Base-by-base conservation (phyloP, 1,140 invertebrate species). In the Dendrolimus kikuchii region DNA sequence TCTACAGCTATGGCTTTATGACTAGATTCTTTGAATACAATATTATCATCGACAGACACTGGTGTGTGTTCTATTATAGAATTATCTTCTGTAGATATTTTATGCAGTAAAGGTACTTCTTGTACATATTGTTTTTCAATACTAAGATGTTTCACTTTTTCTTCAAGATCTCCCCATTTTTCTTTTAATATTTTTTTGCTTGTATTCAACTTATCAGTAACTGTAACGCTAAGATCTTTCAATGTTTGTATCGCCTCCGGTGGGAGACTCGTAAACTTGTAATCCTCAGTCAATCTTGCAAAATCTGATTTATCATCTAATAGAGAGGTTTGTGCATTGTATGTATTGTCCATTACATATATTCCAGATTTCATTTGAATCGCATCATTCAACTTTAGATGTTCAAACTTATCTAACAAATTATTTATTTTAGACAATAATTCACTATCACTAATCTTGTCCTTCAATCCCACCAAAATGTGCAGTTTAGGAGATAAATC, bases 331-430 rank as follows among this genome's bases (percentile, higher is more conserved):
- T 87, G 81, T 2, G 76, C 71, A n/a, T 77, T 64, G 70, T 86
- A 88, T 50, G 80, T 79, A 58, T 90, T 90, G 52, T 89, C 88
- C 38, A 90, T 75, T 42, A 89, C 77, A 65, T 82, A 87, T 53
- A 90, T 89, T 9, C 89, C 89, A 53, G 87, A 88, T 57, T 89
- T 88, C 60, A 85, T 72, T 66, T 88, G 83, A 39, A 76, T 82
- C 5, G 69, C 75, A 7, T 81, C 83, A 49, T 66, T 80, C 46
- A 68, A 60, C 60, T 88, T 87, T 36, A 86, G 60, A 39, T 55
- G 71, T 7, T 79, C 71, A 58, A 89, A 77, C 53, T 84, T 81
- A 5, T 83, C 71, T 57, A 89, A 57, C 43, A 88, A 59, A 49
- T 55, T 58, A 51, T 76, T 61, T 46, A 85, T 68, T 51, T 57